These are phyloP conservation scores for Lasioglossum morio DNA, from an alignment of 2,888 invertebrate species.

Conservation along the genomic window DNA sequence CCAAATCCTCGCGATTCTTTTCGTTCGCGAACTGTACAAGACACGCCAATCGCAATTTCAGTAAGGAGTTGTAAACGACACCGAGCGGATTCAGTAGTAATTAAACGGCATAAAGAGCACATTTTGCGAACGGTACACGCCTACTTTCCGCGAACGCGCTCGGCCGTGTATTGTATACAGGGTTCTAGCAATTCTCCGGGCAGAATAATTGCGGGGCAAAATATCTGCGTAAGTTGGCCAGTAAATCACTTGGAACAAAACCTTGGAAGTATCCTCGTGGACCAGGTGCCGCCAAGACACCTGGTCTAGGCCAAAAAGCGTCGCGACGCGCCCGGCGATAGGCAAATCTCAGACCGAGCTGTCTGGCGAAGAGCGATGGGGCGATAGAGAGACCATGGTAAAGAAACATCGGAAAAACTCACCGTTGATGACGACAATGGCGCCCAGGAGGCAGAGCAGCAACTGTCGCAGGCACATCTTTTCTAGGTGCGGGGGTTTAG, in stretches of 20 bases:
- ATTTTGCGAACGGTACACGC: background rate
- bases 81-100: background rate
- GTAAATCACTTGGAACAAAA: slow-evolving; percentile 35
- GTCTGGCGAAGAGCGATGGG: background rate
- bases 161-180: background rate
- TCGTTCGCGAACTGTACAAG: background rate
- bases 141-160: background rate
- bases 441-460: slow-evolving; percentile 76
- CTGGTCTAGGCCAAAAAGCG: background rate
- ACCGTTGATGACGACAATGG: slow-evolving; percentile 79
- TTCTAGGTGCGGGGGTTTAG: slow-evolving; percentile 42
- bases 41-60: background rate
- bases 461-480: slow-evolving; percentile 74
- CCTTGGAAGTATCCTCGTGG: background rate
- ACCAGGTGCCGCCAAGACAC: background rate
- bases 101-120: background rate
- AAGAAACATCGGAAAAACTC: slow-evolving; percentile 61
- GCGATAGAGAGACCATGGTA: background rate
- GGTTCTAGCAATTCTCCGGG: background rate
- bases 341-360: background rate
- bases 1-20: background rate
- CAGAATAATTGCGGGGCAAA: slow-evolving; percentile 20
- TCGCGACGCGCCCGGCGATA: background rate
- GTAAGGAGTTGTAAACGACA: background rate
- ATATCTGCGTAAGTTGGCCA: slow-evolving; percentile 33